Base-by-base conservation (phyloP, 2,888 invertebrate genomes). In the Pristionchus fissidentatus region DNA sequence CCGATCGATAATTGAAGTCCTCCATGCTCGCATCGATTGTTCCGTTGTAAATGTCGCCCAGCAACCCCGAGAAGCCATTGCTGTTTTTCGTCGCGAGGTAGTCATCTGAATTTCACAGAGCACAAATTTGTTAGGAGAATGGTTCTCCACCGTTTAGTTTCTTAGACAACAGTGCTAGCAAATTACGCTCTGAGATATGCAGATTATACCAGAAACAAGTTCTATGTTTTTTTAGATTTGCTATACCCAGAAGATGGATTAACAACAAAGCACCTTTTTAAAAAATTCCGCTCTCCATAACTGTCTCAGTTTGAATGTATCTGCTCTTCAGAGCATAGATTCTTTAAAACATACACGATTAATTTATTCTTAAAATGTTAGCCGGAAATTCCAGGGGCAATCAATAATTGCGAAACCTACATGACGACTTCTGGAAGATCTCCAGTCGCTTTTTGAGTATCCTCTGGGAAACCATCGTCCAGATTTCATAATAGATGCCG, bases 401-500 rank as follows among this genome's bases (percentile, higher is more conserved):
- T n/a, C n/a, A n/a, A n/a, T n/a, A n/a, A n/a, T n/a, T 57, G 19
- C 57, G 57, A 22, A 3, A 70, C 70, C 26, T 0, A 70, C 70
- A 70, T 8, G 70, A 5, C 3, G 70, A 29, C 62, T 81, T 60
- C 19, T 22, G 70, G 26, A 19, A 22, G 8, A 83, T 73, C 3
- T 52, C 83, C 49, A 83, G 26, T 73, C 38, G 38, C n/a, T 73
- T 70, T 26, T 83, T 70, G 22, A 83, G 19, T 70, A 55, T 49
- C 5, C n/a, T 26, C 26, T 32, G 41, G 41, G 41, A 70, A 19
- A 83, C 83, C 13, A 83, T 3, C 22, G 15, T 7, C 83, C 83
- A 83, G 7, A 83, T 73, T 35, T 83, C 83, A 38, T 38, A 46
- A 66, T 81, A 81, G 35, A 81, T 81, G 26, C 81, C 81, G 43